These are phyloP conservation scores for Phrynosoma platyrhinos DNA, from an alignment of 2,113 vertebrate genomes.

Conservation along the genomic window DNA sequence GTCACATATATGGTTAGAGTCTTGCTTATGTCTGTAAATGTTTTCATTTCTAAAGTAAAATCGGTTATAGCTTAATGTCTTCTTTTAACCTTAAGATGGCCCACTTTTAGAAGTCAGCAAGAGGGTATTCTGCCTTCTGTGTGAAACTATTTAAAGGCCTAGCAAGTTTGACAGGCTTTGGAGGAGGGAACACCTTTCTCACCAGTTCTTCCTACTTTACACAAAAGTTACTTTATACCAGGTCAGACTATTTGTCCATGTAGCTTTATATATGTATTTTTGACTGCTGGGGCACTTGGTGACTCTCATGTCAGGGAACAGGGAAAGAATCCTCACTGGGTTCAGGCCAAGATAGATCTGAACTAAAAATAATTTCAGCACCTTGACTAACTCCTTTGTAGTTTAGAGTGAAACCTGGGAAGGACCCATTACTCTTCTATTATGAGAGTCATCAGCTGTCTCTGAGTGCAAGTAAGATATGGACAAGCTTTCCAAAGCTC, in stretches of 20 bases:
- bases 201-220: background rate
- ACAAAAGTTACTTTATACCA: background rate
- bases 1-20: background rate
- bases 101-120: background rate
- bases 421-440: no score
- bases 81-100: background rate
- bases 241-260: background rate
- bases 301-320: background rate
- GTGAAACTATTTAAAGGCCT: background rate
- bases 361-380: no score
- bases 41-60: constrained; percentile 22
- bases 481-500: background rate
- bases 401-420: no score
- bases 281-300: background rate
- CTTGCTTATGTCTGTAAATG: constrained; percentile 4
- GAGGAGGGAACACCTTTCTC: background rate
- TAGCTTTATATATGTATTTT: background rate
- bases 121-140: background rate
- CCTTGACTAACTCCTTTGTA: no score
- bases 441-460: no score
- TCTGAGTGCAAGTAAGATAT: background rate
- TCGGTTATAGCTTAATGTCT: background rate
- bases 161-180: background rate
- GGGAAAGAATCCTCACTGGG: no score
- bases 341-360: background rate